phyloP scores from a whole-genome alignment of 2,888 invertebrate species.

The Clistopyga incitator region DNA sequence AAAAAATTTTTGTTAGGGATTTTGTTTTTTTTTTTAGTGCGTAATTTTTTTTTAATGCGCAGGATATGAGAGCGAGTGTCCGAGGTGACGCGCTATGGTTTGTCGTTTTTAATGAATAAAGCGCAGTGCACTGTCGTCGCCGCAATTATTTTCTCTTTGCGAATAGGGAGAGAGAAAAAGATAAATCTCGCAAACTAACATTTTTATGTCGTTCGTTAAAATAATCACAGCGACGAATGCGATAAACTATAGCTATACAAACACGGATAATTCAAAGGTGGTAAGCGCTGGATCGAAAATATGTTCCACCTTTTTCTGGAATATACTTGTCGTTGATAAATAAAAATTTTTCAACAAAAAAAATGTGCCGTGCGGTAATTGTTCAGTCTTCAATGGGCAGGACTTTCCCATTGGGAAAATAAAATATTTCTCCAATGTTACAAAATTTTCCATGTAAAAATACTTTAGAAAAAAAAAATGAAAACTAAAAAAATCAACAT shows the following conservation, averaged over 20 bases:
- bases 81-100: conserved; percentile 12
- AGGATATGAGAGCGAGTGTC: conserved; percentile 1
- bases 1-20: neutral
- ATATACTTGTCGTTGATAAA: neutral
- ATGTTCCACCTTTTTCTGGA: conserved; percentile 37
- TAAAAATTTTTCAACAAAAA: neutral
- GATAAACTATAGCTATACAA: neutral
- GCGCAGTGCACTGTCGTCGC: neutral
- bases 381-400: too few species aligned
- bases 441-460: too few species aligned
- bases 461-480: too few species aligned
- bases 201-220: conserved; percentile 24
- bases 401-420: too few species aligned
- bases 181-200: neutral
- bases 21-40: conserved; percentile 12
- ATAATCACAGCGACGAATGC: neutral
- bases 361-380: too few species aligned
- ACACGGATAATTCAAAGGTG: conserved; percentile 19
- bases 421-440: too few species aligned
- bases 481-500: too few species aligned
- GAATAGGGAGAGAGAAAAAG: neutral
- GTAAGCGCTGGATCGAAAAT: conserved; percentile 21
- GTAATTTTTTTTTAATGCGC: neutral
- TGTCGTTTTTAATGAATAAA: conserved; percentile 47
- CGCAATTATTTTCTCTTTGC: conserved; percentile 16